Base-by-base conservation (phyloP, 2,888 invertebrate species). In the Leuctra nigra region DNA sequence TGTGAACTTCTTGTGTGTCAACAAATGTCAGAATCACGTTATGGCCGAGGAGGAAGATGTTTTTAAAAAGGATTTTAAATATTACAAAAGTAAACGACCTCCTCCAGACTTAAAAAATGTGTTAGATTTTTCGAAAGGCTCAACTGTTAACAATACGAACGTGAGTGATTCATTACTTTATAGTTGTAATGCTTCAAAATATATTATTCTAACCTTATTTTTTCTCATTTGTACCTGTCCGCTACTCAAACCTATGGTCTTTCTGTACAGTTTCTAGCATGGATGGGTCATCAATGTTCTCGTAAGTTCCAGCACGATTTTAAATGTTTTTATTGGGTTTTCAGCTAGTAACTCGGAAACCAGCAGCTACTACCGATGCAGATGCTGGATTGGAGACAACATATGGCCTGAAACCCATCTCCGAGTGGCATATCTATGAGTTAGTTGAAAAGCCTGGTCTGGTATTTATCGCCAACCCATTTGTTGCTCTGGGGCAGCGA, bases 401-500 rank as follows among this genome's bases (percentile, higher is more conserved):
- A 13, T 33, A 22, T 16, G 78, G 80, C 11, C 65, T 82, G 36
- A 71, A 66, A 60, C 69, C 77, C 9, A 59, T 70, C 0, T 63
- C 70, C 23, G 68, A 76, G 35, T 91, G 91, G 91, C 73, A 78
- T 65, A 70, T 81, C 36, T 87, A 75, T 67, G 74, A 76, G 61
- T 73, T 89, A 22, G 64, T 66, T n/a, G 68, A 75, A 35, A 78
- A 82, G 61, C 82, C 85, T 59, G 90, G 79, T 75, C 76, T 95
- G 52, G 72, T 90, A 63, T 79, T 89, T 53, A 86, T 96, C 58
- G 77, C 75, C 64, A 92, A 94, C 73, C 92, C 94, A 14, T 96
- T 95, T 69, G 86, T 85, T 24, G 62, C 73, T 6, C 66, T 75
- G 22, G 91, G 90, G 0, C 91, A 94, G 70, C 79, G 84, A 56